A percentile compares a stretch with the other conserved stretches of the same genome.
Conservation (phyloP, 2,888 invertebrate genomes). For the Phyto melanocephala region DNA sequence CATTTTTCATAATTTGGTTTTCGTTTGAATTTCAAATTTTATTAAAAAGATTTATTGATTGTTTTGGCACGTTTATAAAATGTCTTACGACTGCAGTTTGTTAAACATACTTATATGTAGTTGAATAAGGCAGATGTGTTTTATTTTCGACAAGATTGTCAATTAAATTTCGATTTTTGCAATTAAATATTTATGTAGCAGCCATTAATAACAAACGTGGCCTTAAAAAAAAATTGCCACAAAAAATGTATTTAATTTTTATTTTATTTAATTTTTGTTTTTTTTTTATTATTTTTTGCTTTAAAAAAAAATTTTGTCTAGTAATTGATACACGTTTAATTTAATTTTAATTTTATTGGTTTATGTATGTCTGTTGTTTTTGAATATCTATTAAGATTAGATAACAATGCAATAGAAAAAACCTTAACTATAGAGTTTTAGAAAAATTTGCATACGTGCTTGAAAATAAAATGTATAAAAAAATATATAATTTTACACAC, state of each 20-base stretch:
- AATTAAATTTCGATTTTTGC: constrained; percentile 69
- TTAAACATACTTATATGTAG: neutral
- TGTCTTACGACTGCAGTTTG: neutral
- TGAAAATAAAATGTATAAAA: neutral
- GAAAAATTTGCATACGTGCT: constrained; percentile 34
- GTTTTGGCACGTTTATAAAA: constrained; percentile 18
- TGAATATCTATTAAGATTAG: constrained; percentile 23
- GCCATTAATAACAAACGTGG: constrained; percentile 66
- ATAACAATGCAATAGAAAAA: neutral
- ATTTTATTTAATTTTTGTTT: neutral
- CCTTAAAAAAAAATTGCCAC: constrained; percentile 11
- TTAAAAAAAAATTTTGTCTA: constrained; percentile 6
- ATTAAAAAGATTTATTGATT: constrained; percentile 62
- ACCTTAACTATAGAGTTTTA: neutral
- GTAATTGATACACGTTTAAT: constrained; percentile 36
- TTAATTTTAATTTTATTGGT: neutral
- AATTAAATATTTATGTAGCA: constrained; percentile 59
- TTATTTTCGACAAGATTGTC: constrained; percentile 47
- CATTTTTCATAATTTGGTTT: constrained; percentile 49
- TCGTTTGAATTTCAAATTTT: constrained; percentile 30
- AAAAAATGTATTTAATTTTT: neutral
- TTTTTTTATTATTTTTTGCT: neutral
- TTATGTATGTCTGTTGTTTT: neutral
- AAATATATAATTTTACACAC: neutral
- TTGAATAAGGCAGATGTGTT: constrained; percentile 2